Base-by-base conservation (phyloP, 1,140 invertebrate genomes). In the Cotesia typhae region DNA sequence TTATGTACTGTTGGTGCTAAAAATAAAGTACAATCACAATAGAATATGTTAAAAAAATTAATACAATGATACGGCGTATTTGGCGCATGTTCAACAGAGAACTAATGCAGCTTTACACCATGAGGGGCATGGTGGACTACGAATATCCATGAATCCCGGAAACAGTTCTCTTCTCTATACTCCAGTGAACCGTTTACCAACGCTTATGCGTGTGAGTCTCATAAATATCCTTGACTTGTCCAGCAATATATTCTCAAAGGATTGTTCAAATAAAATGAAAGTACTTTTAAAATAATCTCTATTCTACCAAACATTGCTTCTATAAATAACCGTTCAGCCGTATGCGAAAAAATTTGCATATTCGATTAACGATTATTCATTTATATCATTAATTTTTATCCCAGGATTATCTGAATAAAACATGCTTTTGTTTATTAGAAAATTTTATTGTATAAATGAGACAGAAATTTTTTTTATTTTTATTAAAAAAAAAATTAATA, bases 51-150 rank as follows among this genome's bases (percentile, higher is more conserved):
- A 28, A 28, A 28, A 77, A 69, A 71, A 75, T 64, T 66, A 76
- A 69, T 69, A 72, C 76, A 70, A 61, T 57, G 20, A 38, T 73
- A 61, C 67, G 72, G 28, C 66, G 76, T 70, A 76, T 75, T 81
- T 81, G 79, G 79, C 79, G 67, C 38, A 41, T 68, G 79, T 81
- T 80, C 79, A 79, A 77, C 68, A 71, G 60, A 35, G 38, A 65
- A 73, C 72, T 77, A 78, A 78, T 71, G 64, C 74, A 57, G 73
- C 73, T 74, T 78, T 76, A 78, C 71, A 60, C 35, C 17, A 35
- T 36, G 38, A 53, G 51, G 17, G 12, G 38, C 57, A 38, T 64
- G 57, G 38, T 68, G 28, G 53, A 67, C 59, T 53, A 10, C 28
- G 12, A 70, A 37, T 20, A 52, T 61, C 37, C n/a, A 61, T 70